Conservation (phyloP, 2,797 vertebrate genomes). For the Chaetophractus vellerosus region DNA sequence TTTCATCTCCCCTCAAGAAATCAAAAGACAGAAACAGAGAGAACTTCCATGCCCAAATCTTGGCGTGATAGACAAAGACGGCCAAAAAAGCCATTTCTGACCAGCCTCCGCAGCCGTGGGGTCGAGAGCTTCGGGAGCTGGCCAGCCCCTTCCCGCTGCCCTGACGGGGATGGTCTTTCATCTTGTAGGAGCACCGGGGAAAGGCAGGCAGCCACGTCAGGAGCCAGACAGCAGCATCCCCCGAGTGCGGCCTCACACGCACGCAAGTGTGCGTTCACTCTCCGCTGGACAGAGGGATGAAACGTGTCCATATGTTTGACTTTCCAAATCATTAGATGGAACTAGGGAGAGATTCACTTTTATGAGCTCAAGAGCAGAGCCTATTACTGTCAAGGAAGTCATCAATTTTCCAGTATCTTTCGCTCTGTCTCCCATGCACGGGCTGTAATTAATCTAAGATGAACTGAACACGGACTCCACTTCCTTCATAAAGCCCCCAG, state of each 20-base stretch:
- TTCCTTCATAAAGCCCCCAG: background rate
- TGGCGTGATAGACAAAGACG: background rate
- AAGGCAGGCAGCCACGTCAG: accelerated
- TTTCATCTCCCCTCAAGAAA: background rate
- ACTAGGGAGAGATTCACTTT: background rate
- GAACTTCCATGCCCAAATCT: background rate
- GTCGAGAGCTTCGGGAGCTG: accelerated
- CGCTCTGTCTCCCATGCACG: background rate
- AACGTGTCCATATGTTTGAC: accelerated
- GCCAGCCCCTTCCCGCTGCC: accelerated
- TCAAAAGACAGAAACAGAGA: no score
- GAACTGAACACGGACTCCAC: background rate
- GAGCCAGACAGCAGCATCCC: no score
- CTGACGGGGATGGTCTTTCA: accelerated
- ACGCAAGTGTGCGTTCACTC: no score
- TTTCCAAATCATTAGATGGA: background rate
- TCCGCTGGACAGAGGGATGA: background rate
- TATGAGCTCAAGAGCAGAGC: background rate
- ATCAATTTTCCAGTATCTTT: background rate
- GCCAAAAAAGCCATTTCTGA: background rate
- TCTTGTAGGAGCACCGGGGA: no score
- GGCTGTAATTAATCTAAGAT: background rate
- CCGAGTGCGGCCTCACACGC: no score
- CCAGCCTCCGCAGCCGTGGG: accelerated
- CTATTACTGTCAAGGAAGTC: background rate